A percentile compares a stretch with the other conserved stretches of the same genome.
phyloP scores from a whole-genome alignment of 1,140 invertebrate genomes.

The Diabrotica undecimpunctata region DNA sequence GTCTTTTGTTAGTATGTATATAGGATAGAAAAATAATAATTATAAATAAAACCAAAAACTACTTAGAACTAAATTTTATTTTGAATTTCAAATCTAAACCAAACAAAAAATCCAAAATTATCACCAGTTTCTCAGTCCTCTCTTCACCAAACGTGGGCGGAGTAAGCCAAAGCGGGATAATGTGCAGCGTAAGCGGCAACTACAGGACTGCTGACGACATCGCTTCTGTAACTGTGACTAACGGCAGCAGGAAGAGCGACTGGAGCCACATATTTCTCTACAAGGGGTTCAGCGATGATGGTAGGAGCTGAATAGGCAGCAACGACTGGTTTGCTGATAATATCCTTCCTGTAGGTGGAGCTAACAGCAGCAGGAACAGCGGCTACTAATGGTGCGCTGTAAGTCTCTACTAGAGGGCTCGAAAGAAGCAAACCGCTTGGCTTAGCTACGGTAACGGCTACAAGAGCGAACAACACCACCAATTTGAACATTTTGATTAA shows the following conservation, averaged over 20 bases:
- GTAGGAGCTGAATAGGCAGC: slow-evolving; percentile 3
- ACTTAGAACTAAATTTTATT: too few species aligned
- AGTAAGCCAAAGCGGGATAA: too few species aligned
- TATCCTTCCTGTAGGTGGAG: slow-evolving; percentile 24
- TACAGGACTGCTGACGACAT: slow-evolving; percentile 8
- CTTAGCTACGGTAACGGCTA: slow-evolving; percentile 31
- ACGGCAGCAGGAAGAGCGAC: neutral
- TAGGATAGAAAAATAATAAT: too few species aligned
- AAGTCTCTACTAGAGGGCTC: neutral
- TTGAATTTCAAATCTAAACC: too few species aligned
- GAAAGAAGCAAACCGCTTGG: slow-evolving; percentile 17
- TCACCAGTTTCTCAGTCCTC: too few species aligned
- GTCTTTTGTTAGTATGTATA: too few species aligned
- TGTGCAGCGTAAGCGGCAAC: neutral
- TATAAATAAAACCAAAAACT: too few species aligned
- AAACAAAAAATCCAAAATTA: too few species aligned
- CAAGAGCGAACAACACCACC: slow-evolving; percentile 38
- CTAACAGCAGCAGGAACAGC: slow-evolving; percentile 22
- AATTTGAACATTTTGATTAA: slow-evolving; percentile 35
- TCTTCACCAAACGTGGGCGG: too few species aligned
- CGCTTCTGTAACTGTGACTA: slow-evolving; percentile 7
- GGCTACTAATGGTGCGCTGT: neutral
- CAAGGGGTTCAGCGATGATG: slow-evolving; percentile 14
- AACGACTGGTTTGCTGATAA: slow-evolving; percentile 28
- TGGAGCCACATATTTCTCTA: neutral